These are phyloP conservation scores for Leistus spinibarbis DNA, from an alignment of 2,888 invertebrate species.

Conservation along the genomic window DNA sequence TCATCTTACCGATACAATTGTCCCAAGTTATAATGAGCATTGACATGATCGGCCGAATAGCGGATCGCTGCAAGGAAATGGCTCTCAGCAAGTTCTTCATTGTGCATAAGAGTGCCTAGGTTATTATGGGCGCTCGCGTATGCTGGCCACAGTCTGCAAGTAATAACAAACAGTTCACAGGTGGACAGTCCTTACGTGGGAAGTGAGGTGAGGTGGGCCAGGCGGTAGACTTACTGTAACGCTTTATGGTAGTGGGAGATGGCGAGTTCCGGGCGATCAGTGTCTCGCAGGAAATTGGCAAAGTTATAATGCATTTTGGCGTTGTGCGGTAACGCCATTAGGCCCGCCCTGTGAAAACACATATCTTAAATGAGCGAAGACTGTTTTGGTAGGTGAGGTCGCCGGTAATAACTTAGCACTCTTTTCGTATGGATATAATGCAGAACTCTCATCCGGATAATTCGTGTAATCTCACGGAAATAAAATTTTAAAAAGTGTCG, in stretches of 20 bases:
- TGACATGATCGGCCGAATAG: conserved; percentile 77
- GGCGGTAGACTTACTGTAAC: conserved; percentile 73
- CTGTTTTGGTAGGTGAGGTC: background rate
- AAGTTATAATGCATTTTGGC: conserved; percentile 92
- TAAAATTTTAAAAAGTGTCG: background rate
- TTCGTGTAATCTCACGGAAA: background rate
- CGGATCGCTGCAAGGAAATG: conserved; percentile 78
- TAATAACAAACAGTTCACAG: background rate
- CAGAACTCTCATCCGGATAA: background rate
- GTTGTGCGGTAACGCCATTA: conserved; percentile 80
- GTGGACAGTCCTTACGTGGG: too few relatives aligned
- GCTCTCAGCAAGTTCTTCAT: conserved; percentile 71
- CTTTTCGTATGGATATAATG: background rate
- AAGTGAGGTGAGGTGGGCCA: too few relatives aligned
- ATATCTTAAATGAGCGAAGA: conserved; percentile 11
- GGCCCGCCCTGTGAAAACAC: conserved; percentile 75
- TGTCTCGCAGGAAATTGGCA: conserved; percentile 82
- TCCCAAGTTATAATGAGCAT: conserved; percentile 85
- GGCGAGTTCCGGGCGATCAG: conserved; percentile 73
- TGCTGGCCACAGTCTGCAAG: conserved; percentile 77
- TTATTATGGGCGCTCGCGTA: conserved; percentile 90
- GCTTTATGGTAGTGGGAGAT: conserved; percentile 80
- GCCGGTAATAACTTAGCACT: background rate
- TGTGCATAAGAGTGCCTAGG: conserved; percentile 77
- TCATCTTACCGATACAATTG: conserved; percentile 76